A percentile compares a stretch with the other conserved stretches of the same genome.
phyloP scores from a whole-genome alignment of 1,140 invertebrate genomes.

The Chymomyza costata region DNA sequence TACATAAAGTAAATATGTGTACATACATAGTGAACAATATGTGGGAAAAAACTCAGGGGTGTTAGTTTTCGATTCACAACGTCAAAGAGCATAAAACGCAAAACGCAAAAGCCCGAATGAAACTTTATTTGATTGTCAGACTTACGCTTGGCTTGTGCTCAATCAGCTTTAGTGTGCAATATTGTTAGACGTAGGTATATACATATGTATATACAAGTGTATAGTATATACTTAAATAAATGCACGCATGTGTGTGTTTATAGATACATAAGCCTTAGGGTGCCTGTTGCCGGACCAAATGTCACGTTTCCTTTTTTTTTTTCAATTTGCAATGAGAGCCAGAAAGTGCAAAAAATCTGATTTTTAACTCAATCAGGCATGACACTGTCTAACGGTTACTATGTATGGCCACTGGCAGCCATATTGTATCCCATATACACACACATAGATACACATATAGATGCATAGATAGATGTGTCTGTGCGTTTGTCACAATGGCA shows the following conservation, averaged over 20 bases:
- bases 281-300: slow-evolving; percentile 56
- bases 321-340: slow-evolving; percentile 60
- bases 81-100: no score
- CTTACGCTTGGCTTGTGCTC: slow-evolving; percentile 12
- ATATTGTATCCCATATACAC: background rate
- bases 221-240: no score
- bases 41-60: no score
- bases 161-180: slow-evolving; percentile 37
- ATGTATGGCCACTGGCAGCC: background rate
- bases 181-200: slow-evolving; percentile 32
- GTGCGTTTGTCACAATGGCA: slow-evolving; percentile 8
- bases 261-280: slow-evolving; percentile 13
- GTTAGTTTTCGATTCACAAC: no score
- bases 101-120: slow-evolving; percentile 14
- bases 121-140: slow-evolving; percentile 58
- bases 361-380: slow-evolving; percentile 70
- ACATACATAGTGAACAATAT: no score
- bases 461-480: no score
- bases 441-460: no score
- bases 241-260: slow-evolving; percentile 3
- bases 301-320: slow-evolving; percentile 70
- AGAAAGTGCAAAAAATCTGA: slow-evolving; percentile 53
- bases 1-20: no score
- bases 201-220: slow-evolving; percentile 17
- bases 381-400: slow-evolving; percentile 36